phyloP scores from a whole-genome alignment of 2,888 invertebrate genomes.

The Andrena haemorrhoa region DNA sequence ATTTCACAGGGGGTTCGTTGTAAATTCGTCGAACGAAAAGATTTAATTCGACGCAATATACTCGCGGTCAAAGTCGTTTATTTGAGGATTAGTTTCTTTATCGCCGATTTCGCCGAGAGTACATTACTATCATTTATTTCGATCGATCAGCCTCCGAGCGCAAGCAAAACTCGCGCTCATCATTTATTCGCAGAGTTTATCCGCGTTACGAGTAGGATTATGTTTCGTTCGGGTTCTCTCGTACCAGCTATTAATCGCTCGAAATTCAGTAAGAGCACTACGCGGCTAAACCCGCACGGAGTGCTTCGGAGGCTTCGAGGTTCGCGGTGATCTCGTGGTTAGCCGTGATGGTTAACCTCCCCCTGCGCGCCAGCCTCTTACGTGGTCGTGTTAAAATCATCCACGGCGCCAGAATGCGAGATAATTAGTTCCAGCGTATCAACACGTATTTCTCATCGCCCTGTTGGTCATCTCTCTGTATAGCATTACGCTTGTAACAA shows the following conservation, averaged over 20 bases:
- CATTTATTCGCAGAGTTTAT: not conserved
- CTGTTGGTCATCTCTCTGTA: not conserved
- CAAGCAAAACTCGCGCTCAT: not conserved
- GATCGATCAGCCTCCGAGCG: not conserved
- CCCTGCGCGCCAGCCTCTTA: slow-evolving; percentile 43
- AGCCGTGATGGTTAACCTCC: slow-evolving; percentile 67
- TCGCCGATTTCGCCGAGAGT: not conserved
- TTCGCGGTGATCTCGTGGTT: slow-evolving; percentile 68
- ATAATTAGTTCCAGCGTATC: slow-evolving; percentile 44
- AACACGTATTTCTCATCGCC: slow-evolving; percentile 8
- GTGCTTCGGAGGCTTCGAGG: slow-evolving; percentile 58
- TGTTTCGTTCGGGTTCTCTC: not conserved
- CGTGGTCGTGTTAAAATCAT: slow-evolving; percentile 62
- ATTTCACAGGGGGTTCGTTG: no score
- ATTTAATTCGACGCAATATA: not conserved
- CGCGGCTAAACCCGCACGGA: slow-evolving; percentile 41
- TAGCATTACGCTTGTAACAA: not conserved
- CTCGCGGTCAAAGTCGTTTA: not conserved
- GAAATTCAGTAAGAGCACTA: slow-evolving; percentile 32
- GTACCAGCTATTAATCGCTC: slow-evolving; percentile 39
- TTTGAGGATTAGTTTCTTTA: not conserved
- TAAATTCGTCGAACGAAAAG: not conserved
- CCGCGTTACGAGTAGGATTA: not conserved
- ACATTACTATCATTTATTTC: not conserved
- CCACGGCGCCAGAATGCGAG: slow-evolving; percentile 47